A percentile compares a stretch with the other conserved stretches of the same genome.
These are phyloP conservation scores for Cataglyphis albicans DNA, from an alignment of 2,888 invertebrate species.

Conservation along the genomic window DNA sequence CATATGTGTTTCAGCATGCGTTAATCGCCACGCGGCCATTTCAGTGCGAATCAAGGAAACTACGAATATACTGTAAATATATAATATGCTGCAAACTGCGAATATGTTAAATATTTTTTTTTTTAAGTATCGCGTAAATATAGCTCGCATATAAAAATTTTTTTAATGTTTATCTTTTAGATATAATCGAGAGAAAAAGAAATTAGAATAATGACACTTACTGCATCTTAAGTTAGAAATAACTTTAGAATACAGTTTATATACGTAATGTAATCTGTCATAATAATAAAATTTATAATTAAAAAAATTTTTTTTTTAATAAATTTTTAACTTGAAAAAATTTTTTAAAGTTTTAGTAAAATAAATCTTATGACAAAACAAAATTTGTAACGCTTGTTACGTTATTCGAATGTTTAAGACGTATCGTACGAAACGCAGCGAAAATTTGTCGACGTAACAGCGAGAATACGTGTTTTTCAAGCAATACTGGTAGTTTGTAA, in stretches of 20 bases:
- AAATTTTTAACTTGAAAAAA: neutral
- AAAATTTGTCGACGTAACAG: constrained; percentile 35
- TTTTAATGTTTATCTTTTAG: neutral
- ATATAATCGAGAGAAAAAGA: neutral
- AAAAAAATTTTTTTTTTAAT: neutral
- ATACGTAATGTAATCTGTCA: neutral
- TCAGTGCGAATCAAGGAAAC: neutral
- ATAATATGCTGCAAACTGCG: neutral
- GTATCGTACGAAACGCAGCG: constrained; percentile 26
- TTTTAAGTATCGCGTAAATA: neutral
- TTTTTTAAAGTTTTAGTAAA: neutral
- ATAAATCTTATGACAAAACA: constrained; percentile 1
- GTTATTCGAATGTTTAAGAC: constrained; percentile 35
- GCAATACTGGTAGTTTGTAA: constrained; percentile 40
- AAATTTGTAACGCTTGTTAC: neutral
- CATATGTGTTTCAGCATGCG: neutral
- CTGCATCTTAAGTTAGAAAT: neutral
- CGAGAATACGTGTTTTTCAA: constrained; percentile 43
- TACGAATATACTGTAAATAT: neutral
- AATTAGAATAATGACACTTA: neutral
- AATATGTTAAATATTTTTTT: constrained; percentile 1
- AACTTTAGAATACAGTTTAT: neutral
- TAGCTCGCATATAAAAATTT: neutral
- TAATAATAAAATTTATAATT: neutral
- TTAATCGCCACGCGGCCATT: constrained; percentile 34